A percentile compares a stretch with the other conserved stretches of the same genome.
phyloP scores from a whole-genome alignment of 1,140 invertebrate genomes.

The Drosophila athabasca region DNA sequence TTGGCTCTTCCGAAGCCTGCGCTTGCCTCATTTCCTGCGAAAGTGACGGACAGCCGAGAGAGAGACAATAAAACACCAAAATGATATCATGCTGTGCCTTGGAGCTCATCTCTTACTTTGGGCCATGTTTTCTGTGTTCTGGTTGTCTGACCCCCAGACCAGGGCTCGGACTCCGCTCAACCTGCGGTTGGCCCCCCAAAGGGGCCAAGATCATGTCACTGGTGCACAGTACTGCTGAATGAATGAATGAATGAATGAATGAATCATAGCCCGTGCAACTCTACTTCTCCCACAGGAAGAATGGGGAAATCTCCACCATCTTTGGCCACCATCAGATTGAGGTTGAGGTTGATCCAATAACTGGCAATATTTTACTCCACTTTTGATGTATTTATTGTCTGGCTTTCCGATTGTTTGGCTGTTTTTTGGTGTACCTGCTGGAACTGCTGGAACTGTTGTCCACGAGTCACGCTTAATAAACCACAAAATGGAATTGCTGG shows the following conservation, averaged over 20 bases:
- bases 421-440: conserved; percentile 42
- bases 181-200: conserved; percentile 21
- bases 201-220: conserved; percentile 18
- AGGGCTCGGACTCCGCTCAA: conserved; percentile 13
- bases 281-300: neutral
- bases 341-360: conserved; percentile 25
- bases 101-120: conserved; percentile 55
- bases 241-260: conserved; percentile 27
- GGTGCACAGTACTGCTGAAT: conserved; percentile 22
- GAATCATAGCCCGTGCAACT: conserved; percentile 34
- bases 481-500: conserved; percentile 71
- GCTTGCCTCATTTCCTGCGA: conserved; percentile 72
- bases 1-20: neutral
- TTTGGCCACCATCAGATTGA: conserved; percentile 8
- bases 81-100: conserved; percentile 67
- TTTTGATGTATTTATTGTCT: conserved; percentile 33
- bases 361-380: conserved; percentile 4
- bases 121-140: conserved; percentile 44
- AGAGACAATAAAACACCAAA: conserved; percentile 30
- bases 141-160: conserved; percentile 41
- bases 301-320: neutral
- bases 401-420: conserved; percentile 34
- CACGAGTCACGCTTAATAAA: conserved; percentile 77
- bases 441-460: conserved; percentile 75
- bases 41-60: conserved; percentile 57